These are phyloP conservation scores for Blennius ocellaris DNA, from an alignment of 2,113 vertebrate genomes.

Conservation along the genomic window DNA sequence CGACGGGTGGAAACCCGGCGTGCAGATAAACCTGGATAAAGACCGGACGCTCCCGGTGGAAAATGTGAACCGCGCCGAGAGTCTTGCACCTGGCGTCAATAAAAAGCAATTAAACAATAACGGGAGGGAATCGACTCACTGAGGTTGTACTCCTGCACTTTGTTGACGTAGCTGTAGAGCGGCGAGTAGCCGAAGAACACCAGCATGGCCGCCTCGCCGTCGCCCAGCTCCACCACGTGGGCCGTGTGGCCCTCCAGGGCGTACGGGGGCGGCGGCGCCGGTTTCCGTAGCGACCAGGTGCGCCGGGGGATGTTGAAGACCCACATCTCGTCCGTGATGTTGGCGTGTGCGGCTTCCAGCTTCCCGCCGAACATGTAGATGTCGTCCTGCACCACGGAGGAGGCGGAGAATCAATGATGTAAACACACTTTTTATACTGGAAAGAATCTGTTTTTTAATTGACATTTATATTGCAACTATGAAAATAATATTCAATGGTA, in stretches of 20 bases:
- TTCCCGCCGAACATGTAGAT: constrained; percentile 96
- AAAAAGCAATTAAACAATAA: background rate
- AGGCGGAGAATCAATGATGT: no score
- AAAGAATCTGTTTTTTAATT: no score
- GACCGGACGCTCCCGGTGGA: background rate
- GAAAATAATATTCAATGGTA: no score
- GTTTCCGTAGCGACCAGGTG: constrained; percentile 84
- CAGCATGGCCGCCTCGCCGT: constrained; percentile 89
- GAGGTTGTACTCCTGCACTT: constrained; percentile 91
- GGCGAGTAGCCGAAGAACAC: constrained; percentile 92
- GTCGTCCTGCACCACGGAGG: constrained; percentile 79
- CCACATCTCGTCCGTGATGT: constrained; percentile 92
- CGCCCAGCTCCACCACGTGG: constrained; percentile 88
- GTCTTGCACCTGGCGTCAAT: constrained; percentile 10
- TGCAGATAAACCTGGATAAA: background rate
- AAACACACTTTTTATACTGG: no score
- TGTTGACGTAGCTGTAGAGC: constrained; percentile 90
- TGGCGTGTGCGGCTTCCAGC: constrained; percentile 86
- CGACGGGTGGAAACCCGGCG: background rate
- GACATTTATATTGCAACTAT: no score
- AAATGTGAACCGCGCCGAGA: background rate
- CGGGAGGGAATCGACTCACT: constrained; percentile 39
- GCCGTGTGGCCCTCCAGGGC: constrained; percentile 91
- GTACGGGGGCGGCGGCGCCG: constrained; percentile 86
- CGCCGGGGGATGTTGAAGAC: constrained; percentile 89